phyloP scores from a whole-genome alignment of 2,888 invertebrate species.

The Entomobrya multifasciata region DNA sequence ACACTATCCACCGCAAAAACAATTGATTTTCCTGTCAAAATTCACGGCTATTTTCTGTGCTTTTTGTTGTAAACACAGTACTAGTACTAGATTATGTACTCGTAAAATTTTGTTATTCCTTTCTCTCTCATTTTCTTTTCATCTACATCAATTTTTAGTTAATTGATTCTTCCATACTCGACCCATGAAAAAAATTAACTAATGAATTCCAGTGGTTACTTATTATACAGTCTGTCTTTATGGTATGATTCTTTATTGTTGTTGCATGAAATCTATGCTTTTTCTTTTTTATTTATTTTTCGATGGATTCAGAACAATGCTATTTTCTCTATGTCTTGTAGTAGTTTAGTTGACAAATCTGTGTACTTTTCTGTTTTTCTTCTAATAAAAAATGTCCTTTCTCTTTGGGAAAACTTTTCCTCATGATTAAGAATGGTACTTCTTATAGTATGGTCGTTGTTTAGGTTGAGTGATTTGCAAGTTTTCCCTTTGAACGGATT shows the following conservation, averaged over 20 bases:
- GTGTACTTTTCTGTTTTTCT: neutral
- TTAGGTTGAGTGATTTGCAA: conserved; percentile 23
- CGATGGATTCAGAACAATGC: neutral
- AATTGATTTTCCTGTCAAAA: conserved; percentile 70
- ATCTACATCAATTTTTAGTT: conserved; percentile 27
- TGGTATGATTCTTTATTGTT: no score
- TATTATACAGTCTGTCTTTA: no score
- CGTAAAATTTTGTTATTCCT: conserved; percentile 22
- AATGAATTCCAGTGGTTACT: conserved; percentile 27
- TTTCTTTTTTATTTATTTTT: neutral
- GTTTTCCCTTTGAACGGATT: conserved; percentile 39
- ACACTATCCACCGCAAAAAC: conserved; percentile 55
- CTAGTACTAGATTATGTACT: conserved; percentile 7
- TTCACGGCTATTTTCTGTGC: conserved; percentile 49
- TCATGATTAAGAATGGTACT: conserved; percentile 22
- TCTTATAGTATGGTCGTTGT: conserved; percentile 15
- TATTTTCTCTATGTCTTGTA: neutral
- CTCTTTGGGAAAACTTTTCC: conserved; percentile 14
- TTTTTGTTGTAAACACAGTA: conserved; percentile 31
- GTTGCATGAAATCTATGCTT: neutral
- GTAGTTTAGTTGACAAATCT: conserved; percentile 23
- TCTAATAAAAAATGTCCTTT: neutral
- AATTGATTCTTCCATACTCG: conserved; percentile 63
- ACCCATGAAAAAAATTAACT: conserved; percentile 36
- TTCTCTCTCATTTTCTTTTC: neutral